Evolutionary conservation across 2,113 vertebrate species (phyloP).

Genomic region (Saccopteryx bilineata): DNA sequence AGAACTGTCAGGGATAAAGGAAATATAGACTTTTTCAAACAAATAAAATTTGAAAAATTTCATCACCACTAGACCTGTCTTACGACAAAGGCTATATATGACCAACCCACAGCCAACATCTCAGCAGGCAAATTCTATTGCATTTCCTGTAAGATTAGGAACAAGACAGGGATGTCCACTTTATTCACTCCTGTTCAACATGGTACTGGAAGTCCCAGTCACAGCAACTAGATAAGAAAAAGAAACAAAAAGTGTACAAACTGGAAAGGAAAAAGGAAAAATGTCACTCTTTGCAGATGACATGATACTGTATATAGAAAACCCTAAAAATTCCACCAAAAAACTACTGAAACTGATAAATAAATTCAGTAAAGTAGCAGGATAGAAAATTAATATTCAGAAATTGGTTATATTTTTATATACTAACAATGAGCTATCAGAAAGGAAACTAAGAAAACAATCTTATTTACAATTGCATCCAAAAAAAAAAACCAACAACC

Average conservation of each 20-base stretch:
- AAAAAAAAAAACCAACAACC: background rate
- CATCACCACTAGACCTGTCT: background rate
- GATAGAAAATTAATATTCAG: background rate
- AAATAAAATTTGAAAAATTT: background rate
- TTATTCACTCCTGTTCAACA: background rate
- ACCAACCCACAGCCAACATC: background rate
- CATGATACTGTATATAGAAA: background rate
- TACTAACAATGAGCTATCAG: background rate
- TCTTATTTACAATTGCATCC: background rate
- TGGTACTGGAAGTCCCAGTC: background rate
- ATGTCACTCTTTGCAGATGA: background rate
- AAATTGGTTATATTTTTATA: background rate
- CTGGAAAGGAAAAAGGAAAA: background rate
- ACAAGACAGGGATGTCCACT: background rate
- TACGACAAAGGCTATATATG: background rate
- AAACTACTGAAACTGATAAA: background rate
- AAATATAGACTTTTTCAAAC: background rate
- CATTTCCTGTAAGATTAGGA: background rate
- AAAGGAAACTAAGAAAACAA: background rate
- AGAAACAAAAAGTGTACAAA: background rate
- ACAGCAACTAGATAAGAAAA: background rate
- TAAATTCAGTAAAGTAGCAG: background rate
- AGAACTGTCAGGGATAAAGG: constrained; percentile 3
- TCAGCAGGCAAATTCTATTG: background rate
- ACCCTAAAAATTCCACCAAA: background rate